Percentiles rank a stretch among this genome's conserved stretches.
These are phyloP conservation scores for Eutolmus rufibarbis DNA, from an alignment of 2,888 invertebrate genomes.

Conservation along the genomic window DNA sequence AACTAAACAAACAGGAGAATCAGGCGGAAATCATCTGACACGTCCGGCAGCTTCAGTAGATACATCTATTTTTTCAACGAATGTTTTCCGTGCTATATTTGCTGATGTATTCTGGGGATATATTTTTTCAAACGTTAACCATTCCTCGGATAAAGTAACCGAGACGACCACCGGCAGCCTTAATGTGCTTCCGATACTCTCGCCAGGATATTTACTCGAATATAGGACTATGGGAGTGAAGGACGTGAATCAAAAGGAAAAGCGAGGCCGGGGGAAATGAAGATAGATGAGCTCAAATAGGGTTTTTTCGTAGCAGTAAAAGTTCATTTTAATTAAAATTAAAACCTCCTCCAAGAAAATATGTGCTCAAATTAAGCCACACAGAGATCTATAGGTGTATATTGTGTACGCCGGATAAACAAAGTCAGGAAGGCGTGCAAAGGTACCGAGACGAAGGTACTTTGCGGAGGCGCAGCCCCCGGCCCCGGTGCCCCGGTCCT, in stretches of 20 bases:
- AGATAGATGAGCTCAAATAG: conserved; percentile 46
- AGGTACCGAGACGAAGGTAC: background rate
- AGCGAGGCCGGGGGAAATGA: conserved; percentile 40
- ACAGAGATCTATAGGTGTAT: conserved; percentile 28
- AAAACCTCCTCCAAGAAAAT: conserved; percentile 48
- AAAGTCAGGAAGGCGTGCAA: background rate
- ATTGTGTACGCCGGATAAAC: background rate
- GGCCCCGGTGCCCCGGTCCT: background rate
- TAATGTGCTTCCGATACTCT: background rate
- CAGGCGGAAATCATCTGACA: background rate
- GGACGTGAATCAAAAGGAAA: conserved; percentile 30
- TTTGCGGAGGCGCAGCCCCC: background rate
- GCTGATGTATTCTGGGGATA: background rate
- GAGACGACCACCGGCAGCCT: background rate
- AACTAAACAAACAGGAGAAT: background rate
- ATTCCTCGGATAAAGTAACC: background rate
- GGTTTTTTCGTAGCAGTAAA: conserved; percentile 45
- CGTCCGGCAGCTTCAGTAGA: background rate
- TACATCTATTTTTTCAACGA: background rate
- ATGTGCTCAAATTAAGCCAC: conserved; percentile 46
- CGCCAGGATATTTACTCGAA: conserved; percentile 2
- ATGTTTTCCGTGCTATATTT: background rate
- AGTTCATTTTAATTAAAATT: conserved; percentile 49
- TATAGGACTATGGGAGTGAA: conserved; percentile 1
- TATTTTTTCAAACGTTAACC: background rate